A percentile compares a stretch with the other conserved stretches of the same genome.
Evolutionary conservation across 2,113 vertebrate species (phyloP).

Genomic region (Eolophus roseicapilla): DNA sequence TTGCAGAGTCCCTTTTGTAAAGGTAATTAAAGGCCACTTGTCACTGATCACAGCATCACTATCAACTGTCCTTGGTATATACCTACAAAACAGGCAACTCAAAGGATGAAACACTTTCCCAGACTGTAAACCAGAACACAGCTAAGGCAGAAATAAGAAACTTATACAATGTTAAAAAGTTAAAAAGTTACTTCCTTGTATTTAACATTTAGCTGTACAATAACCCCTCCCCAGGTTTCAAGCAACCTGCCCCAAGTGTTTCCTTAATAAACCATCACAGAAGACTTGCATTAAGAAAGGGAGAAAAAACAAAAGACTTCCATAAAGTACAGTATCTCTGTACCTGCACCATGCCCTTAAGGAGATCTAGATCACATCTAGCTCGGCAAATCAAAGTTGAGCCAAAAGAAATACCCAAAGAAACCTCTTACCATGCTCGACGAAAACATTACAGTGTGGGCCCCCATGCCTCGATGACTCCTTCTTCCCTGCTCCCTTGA

Average conservation of each 20-base stretch:
- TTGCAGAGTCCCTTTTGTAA: neutral
- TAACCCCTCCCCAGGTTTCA: neutral
- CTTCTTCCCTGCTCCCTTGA: constrained; percentile 87
- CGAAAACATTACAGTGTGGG: constrained; percentile 90
- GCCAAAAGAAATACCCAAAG: neutral
- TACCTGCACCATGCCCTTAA: neutral
- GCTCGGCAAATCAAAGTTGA: neutral
- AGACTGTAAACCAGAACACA: neutral
- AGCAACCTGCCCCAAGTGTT: neutral
- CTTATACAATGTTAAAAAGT: neutral
- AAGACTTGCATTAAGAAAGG: neutral
- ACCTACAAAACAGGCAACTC: neutral
- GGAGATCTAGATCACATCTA: neutral
- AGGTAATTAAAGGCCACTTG: neutral
- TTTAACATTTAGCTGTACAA: neutral
- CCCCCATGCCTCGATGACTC: constrained; percentile 86
- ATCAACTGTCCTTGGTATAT: neutral
- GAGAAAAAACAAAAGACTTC: neutral
- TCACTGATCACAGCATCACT: neutral
- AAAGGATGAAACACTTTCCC: neutral
- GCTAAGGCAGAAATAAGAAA: neutral
- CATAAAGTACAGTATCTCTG: neutral
- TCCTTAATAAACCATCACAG: neutral
- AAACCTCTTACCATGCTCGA: constrained; percentile 89
- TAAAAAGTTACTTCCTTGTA: neutral